phyloP scores from a whole-genome alignment of 1,140 invertebrate species.

The Chionoecetes opilio region DNA sequence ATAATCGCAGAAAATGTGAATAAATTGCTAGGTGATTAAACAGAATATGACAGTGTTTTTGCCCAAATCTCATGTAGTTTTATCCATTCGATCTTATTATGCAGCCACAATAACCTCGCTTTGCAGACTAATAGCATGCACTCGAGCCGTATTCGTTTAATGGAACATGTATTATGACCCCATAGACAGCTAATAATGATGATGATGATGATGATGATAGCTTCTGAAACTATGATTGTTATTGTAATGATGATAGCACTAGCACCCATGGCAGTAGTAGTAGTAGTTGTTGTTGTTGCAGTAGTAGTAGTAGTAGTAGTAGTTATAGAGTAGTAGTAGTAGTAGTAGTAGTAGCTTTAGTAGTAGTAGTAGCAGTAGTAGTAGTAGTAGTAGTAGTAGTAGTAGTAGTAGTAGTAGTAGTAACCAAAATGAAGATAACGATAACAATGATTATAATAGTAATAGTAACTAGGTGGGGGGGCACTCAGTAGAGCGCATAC shows the following conservation, averaged over 20 bases:
- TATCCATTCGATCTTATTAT: not conserved
- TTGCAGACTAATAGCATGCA: not conserved
- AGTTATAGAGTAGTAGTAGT: not conserved
- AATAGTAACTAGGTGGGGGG: no score
- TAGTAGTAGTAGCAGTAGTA: no score
- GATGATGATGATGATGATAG: no score
- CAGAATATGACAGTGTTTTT: not conserved
- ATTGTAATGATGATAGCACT: not conserved
- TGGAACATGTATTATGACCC: not conserved
- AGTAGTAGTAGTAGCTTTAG: no score
- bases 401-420: no score
- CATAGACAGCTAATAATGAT: no score
- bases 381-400: no score
- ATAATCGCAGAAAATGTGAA: slow-evolving; percentile 31
- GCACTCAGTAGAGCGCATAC: no score
- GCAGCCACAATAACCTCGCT: not conserved
- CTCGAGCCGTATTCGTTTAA: not conserved
- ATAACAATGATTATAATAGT: no score
- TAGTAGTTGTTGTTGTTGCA: not conserved
- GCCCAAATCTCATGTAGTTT: not conserved
- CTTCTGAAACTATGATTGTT: no score
- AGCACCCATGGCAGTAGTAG: not conserved
- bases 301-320: not conserved
- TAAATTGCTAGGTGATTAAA: not conserved
- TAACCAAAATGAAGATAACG: no score